Conservation (phyloP, 1,140 invertebrate genomes). For the Tribolium castaneum region DNA sequence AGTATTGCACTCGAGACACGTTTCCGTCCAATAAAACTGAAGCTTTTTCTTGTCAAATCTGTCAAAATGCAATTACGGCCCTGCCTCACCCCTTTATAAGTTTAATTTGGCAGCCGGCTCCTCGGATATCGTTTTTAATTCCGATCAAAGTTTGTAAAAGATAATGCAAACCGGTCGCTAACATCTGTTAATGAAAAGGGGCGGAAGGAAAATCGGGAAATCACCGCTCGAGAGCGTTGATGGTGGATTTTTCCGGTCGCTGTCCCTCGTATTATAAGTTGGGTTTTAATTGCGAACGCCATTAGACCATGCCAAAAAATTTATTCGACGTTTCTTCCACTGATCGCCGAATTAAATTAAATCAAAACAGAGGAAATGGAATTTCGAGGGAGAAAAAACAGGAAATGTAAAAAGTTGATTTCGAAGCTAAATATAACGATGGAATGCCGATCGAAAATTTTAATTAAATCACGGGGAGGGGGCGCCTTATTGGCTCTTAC, state of each 20-base stretch:
- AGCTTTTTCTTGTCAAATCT: no score
- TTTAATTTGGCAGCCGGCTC: neutral
- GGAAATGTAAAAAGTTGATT: neutral
- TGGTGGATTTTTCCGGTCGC: neutral
- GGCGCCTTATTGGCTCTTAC: no score
- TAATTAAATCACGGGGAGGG: neutral
- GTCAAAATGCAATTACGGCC: no score
- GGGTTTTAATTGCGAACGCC: slow-evolving; percentile 36
- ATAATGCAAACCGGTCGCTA: slow-evolving; percentile 10
- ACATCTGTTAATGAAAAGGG: slow-evolving; percentile 29
- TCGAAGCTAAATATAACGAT: neutral
- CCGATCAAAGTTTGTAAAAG: slow-evolving; percentile 4
- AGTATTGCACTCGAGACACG: no score
- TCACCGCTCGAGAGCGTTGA: neutral
- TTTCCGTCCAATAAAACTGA: no score
- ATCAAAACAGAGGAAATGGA: no score
- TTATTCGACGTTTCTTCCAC: neutral
- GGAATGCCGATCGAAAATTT: neutral
- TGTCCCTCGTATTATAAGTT: slow-evolving; percentile 9
- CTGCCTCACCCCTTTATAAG: no score
- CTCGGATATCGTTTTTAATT: slow-evolving; percentile 18
- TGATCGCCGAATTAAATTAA: no score
- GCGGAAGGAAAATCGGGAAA: slow-evolving; percentile 27
- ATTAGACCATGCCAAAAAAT: neutral
- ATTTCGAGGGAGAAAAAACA: neutral